Evolutionary conservation across 2,113 vertebrate genomes (phyloP).

Genomic region (Romanogobio albipinnatus): DNA sequence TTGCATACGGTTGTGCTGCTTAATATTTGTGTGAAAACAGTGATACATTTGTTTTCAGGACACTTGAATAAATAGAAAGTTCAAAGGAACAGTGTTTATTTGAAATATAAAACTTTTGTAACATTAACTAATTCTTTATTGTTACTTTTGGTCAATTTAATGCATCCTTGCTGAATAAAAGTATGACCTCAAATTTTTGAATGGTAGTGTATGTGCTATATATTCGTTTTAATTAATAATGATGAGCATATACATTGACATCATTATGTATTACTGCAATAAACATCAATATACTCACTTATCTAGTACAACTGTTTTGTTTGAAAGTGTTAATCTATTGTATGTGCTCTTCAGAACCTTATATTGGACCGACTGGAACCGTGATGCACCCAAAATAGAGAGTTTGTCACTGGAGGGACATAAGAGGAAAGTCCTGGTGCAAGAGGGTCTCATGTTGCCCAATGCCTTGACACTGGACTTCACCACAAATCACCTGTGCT

Average conservation of each 20-base stretch:
- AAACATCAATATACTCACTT: background rate
- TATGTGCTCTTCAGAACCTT: conserved; percentile 72
- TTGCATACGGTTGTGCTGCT: no score
- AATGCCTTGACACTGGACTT: conserved; percentile 83
- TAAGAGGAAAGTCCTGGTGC: conserved; percentile 80
- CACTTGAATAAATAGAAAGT: no score
- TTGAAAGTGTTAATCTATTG: background rate
- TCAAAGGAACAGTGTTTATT: no score
- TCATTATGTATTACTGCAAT: background rate
- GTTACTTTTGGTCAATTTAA: no score
- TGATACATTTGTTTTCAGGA: no score
- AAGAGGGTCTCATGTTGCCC: conserved; percentile 80
- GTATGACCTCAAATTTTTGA: no score
- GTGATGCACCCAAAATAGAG: conserved; percentile 86
- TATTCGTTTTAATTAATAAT: no score
- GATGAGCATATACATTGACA: background rate
- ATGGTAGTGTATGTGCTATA: no score
- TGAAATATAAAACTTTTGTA: no score
- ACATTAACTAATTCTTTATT: no score
- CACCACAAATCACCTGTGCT: conserved; percentile 81
- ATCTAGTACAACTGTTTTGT: background rate
- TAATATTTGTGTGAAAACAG: no score
- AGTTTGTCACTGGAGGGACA: conserved; percentile 77
- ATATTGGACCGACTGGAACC: conserved; percentile 89
- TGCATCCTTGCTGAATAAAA: no score